phyloP scores from a whole-genome alignment of 1,140 invertebrate species.

The Anastrepha obliqua region DNA sequence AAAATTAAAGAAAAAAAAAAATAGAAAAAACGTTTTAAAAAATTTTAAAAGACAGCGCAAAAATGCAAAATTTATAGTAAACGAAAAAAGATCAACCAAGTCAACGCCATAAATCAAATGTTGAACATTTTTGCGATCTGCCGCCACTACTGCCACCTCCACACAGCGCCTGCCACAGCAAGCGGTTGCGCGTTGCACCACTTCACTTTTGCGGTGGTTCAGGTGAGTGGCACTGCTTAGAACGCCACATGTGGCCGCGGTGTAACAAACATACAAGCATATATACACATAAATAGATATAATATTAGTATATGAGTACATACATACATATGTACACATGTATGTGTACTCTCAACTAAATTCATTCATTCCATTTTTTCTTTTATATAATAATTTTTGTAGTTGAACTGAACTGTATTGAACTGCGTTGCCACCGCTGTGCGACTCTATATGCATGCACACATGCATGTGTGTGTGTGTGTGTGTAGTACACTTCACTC shows the following conservation, averaged over 20 bases:
- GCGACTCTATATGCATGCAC: neutral
- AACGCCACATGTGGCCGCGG: conserved; percentile 45
- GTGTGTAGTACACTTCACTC: neutral
- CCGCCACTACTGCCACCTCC: conserved; percentile 32
- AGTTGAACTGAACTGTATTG: conserved; percentile 8
- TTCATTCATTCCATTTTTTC: neutral
- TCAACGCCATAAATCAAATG: conserved; percentile 52
- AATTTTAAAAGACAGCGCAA: neutral
- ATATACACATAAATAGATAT: neutral
- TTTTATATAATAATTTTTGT: neutral
- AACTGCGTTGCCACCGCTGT: neutral
- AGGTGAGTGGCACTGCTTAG: conserved; percentile 45
- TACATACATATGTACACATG: too few relatives aligned
- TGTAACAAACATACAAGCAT: neutral
- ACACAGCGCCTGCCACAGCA: neutral
- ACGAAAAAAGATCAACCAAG: conserved; percentile 46
- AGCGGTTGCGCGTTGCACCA: conserved; percentile 5
- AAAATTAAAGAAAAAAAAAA: neutral
- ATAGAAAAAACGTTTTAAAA: neutral
- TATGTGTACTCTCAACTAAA: too few relatives aligned
- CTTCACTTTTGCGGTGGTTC: conserved; percentile 14
- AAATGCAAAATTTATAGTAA: conserved; percentile 51
- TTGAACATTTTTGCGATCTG: conserved; percentile 40
- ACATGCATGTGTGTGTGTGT: neutral
- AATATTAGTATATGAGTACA: too few relatives aligned